phyloP scores from a whole-genome alignment of 1,140 invertebrate species.

The Micrasema minimum region DNA sequence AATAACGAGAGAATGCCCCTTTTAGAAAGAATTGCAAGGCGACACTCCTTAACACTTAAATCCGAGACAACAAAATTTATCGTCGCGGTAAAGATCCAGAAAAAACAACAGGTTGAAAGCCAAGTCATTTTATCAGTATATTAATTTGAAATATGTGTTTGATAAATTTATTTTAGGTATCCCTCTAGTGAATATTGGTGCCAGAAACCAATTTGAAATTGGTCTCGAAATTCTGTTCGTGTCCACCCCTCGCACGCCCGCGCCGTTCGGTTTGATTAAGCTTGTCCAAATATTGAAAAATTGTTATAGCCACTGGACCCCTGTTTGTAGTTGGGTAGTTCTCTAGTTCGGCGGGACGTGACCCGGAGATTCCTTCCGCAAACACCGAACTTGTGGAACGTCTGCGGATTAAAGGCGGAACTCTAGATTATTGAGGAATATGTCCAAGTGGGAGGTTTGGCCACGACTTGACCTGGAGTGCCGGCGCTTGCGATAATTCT shows the following conservation, averaged over 20 bases:
- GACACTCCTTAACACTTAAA: slow-evolving; percentile 5
- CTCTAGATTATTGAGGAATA: slow-evolving; percentile 33
- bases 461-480: not conserved
- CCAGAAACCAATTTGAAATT: no score
- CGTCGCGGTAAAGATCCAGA: no score
- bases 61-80: no score
- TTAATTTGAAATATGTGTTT: no score
- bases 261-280: slow-evolving; percentile 47
- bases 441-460: slow-evolving; percentile 27
- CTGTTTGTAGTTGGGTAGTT: slow-evolving; percentile 44
- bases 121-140: no score
- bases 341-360: slow-evolving; percentile 37
- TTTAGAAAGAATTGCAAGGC: slow-evolving; percentile 4
- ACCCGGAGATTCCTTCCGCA: slow-evolving; percentile 46
- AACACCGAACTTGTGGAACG: slow-evolving; percentile 41
- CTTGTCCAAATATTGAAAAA: slow-evolving; percentile 53
- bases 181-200: no score
- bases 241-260: slow-evolving; percentile 29
- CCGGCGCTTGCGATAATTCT: slow-evolving; percentile 2
- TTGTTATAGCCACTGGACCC: slow-evolving; percentile 44
- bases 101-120: no score
- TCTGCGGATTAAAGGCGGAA: slow-evolving; percentile 35
- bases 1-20: slow-evolving; percentile 22
- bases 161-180: no score
- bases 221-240: slow-evolving; percentile 11